Evolutionary conservation across 1,140 invertebrate species (phyloP), one percentile per base, ranked within the genome.

Genomic region (Eupristina koningsbergeri): DNA sequence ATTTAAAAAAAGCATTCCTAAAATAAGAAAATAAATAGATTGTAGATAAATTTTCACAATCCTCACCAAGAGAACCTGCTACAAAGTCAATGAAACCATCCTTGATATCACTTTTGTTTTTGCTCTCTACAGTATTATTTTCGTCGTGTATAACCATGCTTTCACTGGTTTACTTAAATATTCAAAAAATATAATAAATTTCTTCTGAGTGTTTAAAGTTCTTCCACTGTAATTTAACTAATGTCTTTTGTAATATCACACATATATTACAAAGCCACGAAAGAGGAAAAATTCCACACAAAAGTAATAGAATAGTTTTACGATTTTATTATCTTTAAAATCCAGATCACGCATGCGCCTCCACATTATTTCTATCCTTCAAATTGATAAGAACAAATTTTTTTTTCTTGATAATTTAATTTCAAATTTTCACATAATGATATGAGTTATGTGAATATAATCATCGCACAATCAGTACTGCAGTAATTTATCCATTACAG

Each of bases 31-130:
- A 13, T 67, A 34, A 15, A 41, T 19, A 71, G n/a, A n/a, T n/a
- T 36, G 31, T 15, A 36, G 31, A 41, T 36, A 19, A 3, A 71
- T 36, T 1, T 22, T 26, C 2, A 47, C 2, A 74, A 76, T 71
- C 31, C 86, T 93, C 94, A 96, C 96, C 95, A 85, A 96, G 89
- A 73, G 95, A 96, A 84, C 95, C 96, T 85, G 94, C 94, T 61
- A 93, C 93, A 87, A 96, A 95, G 88, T 96, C 95, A 87, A 96
- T 95, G 31, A 94, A 67, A 15, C 95, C 95, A 92, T 92, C 93
- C 91, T 94, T 95, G 53, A 93, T 17, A 84, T 87, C 90, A 26
- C 85, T 87, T 39, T 84, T 63, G 29, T 81, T 93, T 92, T 87
- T 85, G 3, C 34, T 81, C 15, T 39, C 34, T 29, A 61, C 5